Base-by-base conservation (phyloP, 2,113 vertebrate species). In the Antennarius striatus region DNA sequence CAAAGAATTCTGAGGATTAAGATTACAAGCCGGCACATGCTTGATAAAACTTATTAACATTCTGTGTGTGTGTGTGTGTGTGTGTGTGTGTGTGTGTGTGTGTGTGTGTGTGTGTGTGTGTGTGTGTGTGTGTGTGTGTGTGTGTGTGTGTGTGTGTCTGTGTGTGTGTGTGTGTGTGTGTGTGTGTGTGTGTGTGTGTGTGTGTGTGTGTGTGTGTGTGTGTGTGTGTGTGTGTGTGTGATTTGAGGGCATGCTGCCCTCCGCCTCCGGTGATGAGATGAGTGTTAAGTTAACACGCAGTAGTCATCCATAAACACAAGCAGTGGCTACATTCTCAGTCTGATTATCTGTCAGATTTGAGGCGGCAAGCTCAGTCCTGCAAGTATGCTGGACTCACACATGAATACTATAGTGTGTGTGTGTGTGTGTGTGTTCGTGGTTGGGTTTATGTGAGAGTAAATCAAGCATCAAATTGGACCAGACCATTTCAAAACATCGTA, bases 1-100 rank as follows among this genome's bases (percentile, higher is more conserved):
- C 46, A 13, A 75, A 87, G 91, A 91, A 92, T 91, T 84, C 84
- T 53, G 73, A 81, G 82, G 71, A 75, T 56, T 16, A 67, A 54
- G 55, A 81, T 73, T 68, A 22, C 92, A 87, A 86, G 92, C 81
- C 36, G 13, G 74, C 82, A 88, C 92, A 76, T 89, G 91, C 83
- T 68, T 69, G 71, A 83, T 76, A 59, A 60, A 63, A 29, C 79
- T 76, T 75, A 74, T 62, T 78, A 68, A 74, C 80, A 62, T 84
- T 63, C 84, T 88, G 86, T 81, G 87, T 82, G 78, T 85, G 79
- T 74, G 63, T 63, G 1, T 51, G n/a, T 58, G 58, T 65, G 66
- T 58, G 43, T 55, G 60, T 42, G 77, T 39, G 73, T 70, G 56
- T 51, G 66, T 75, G 46, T 56, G 51, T 43, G 56, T 67, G 42